Conservation (phyloP, 2,797 vertebrate genomes). For the Sebastes oblongus region DNA sequence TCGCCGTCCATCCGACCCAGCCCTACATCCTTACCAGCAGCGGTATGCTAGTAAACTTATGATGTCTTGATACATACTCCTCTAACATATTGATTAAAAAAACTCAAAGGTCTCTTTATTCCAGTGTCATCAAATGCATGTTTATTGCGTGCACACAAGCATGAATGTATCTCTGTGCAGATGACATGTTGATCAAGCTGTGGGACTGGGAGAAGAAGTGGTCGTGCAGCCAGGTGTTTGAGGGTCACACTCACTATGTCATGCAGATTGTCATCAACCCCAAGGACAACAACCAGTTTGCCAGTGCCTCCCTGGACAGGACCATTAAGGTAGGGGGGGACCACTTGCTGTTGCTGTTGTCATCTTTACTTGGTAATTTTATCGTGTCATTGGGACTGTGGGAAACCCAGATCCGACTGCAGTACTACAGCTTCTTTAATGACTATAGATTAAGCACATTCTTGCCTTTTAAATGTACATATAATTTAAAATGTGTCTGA, state of each 20-base stretch:
- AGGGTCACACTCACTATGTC: slow-evolving; percentile 98
- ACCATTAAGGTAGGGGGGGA: slow-evolving; percentile 92
- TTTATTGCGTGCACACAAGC: not conserved
- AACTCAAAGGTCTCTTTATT: not conserved
- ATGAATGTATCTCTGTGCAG: slow-evolving; percentile 70
- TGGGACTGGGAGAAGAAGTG: slow-evolving; percentile 99
- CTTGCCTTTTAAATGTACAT: not conserved
- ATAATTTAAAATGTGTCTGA: not conserved
- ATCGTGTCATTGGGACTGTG: not conserved
- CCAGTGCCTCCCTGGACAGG: slow-evolving; percentile 95
- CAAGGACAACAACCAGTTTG: slow-evolving; percentile 99
- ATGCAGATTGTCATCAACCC: slow-evolving; percentile 99
- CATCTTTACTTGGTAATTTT: not conserved
- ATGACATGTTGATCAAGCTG: slow-evolving; percentile 99
- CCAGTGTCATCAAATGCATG: not conserved
- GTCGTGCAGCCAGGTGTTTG: slow-evolving; percentile 98
- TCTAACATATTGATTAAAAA: not conserved
- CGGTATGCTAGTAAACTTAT: slow-evolving; percentile 78
- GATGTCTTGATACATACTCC: not conserved
- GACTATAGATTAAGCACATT: not conserved
- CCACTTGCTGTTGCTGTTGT: not conserved
- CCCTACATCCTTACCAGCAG: slow-evolving; percentile 99
- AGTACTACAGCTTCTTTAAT: not conserved
- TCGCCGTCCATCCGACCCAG: slow-evolving; percentile 97
- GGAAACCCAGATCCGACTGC: not conserved